These are phyloP conservation scores for Xiphorhynchus erythropygius DNA, from an alignment of 2,797 vertebrate species.

Conservation along the genomic window DNA sequence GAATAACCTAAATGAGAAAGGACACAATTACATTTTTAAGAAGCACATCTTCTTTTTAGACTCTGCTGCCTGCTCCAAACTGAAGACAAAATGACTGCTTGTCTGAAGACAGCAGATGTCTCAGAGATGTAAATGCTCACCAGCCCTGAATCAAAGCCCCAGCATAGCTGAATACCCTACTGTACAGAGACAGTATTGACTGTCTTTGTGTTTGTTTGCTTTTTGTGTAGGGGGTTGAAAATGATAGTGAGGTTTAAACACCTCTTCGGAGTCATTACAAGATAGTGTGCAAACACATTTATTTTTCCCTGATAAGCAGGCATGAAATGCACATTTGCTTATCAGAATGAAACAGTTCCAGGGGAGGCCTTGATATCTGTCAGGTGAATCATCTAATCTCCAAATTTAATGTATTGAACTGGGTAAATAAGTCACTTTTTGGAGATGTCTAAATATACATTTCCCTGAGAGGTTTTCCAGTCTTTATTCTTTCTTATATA, in stretches of 20 bases:
- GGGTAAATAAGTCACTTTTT: neutral
- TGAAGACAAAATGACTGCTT: constrained; percentile 35
- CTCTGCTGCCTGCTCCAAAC: neutral
- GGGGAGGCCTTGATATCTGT: constrained; percentile 19
- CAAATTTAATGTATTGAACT: neutral
- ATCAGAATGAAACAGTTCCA: constrained; percentile 27
- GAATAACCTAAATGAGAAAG: neutral
- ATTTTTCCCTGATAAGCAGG: constrained; percentile 6
- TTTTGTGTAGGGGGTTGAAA: constrained; percentile 11
- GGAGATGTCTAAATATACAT: neutral
- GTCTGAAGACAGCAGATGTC: constrained; percentile 26
- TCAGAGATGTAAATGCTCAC: neutral
- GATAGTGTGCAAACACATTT: constrained; percentile 25
- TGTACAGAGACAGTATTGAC: neutral
- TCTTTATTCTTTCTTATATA: neutral
- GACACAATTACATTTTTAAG: neutral
- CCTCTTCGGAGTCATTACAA: constrained; percentile 31
- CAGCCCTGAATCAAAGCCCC: neutral
- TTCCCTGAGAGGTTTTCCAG: neutral
- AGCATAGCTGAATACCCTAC: neutral
- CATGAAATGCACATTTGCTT: constrained; percentile 36
- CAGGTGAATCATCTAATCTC: constrained; percentile 41
- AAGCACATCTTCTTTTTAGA: neutral
- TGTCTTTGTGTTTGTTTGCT: constrained; percentile 18
- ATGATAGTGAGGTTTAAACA: neutral